Base-by-base conservation (phyloP, 2,888 invertebrate species). In the Drosophila pseudotalamancana region DNA sequence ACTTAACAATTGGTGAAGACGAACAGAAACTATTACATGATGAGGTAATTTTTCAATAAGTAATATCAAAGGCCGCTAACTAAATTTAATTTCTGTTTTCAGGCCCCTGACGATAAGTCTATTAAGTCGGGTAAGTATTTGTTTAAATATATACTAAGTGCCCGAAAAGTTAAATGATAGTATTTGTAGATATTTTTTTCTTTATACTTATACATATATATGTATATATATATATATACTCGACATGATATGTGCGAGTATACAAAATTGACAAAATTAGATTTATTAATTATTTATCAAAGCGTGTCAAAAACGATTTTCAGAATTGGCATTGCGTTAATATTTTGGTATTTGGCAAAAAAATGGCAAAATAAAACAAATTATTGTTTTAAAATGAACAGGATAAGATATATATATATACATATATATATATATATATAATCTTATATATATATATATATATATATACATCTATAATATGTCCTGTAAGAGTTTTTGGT, bases 1-100 rank as follows among this genome's bases (percentile, higher is more conserved):
- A 96, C 90, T 92, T 96, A 77, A 95, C 95, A 61, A 94, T 96
- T 90, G 96, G 95, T 34, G 96, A 96, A 91, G 96, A 96, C 90
- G 96, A 96, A 79, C 94, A 94, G 86, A 93, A 94, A 92, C 92
- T 96, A 63, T 93, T 96, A 61, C 95, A 94, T 90, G 95, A 95
- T 91, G 95, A 96, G 94, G 96, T 95, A 72, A 70, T 49, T 42
- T 14, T 3, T 6, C 2, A 14, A 34, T 39, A 21, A 12, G 42
- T 1, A 18, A 1, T 14, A 4, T n/a, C 3, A 6, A 19, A 19
- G 23, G 11, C 3, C 11, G 9, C 11, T 4, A 19, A 11, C 27
- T 65, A 40, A 76, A 27, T 32, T 11, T 0, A 0, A 34, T 19
- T 9, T 45, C 1, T 16, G 3, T 6, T 59, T 71, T 11, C 48